These are phyloP conservation scores for Cephus pygmeus DNA, from an alignment of 2,888 invertebrate species.

Conservation along the genomic window DNA sequence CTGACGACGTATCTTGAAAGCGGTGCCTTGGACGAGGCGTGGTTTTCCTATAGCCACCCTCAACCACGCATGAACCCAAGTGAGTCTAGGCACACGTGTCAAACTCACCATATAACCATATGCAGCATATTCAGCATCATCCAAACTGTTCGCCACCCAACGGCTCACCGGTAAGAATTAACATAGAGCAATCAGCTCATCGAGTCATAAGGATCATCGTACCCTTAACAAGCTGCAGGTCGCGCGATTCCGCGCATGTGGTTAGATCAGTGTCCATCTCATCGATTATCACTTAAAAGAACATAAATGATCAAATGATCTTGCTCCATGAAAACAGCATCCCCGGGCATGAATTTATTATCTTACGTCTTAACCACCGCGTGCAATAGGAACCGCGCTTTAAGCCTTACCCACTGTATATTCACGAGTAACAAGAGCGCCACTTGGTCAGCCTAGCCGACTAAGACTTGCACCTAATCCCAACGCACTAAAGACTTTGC, in stretches of 20 bases:
- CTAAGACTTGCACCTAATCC: background rate
- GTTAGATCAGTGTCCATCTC: background rate
- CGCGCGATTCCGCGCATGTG: background rate
- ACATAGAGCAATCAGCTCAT: background rate
- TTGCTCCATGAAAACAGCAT: background rate
- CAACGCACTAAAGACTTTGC: background rate
- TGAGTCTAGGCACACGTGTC: background rate
- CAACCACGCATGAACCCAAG: background rate
- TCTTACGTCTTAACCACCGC: background rate
- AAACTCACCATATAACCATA: background rate
- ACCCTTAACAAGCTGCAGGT: background rate
- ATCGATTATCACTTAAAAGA: background rate
- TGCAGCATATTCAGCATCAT: background rate
- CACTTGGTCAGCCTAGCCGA: background rate
- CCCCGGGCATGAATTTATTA: background rate
- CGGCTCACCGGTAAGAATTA: background rate
- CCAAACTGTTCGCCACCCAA: background rate
- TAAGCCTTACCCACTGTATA: background rate
- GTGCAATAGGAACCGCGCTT: background rate
- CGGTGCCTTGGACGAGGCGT: constrained; percentile 55
- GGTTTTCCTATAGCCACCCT: constrained; percentile 10
- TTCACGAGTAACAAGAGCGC: background rate
- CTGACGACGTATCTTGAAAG: constrained; percentile 53
- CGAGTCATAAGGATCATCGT: background rate
- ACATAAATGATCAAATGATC: background rate